Evolutionary conservation across 1,140 invertebrate genomes (phyloP), one percentile per base, ranked within the genome.

Genomic region (Neodiprion lecontei): DNA sequence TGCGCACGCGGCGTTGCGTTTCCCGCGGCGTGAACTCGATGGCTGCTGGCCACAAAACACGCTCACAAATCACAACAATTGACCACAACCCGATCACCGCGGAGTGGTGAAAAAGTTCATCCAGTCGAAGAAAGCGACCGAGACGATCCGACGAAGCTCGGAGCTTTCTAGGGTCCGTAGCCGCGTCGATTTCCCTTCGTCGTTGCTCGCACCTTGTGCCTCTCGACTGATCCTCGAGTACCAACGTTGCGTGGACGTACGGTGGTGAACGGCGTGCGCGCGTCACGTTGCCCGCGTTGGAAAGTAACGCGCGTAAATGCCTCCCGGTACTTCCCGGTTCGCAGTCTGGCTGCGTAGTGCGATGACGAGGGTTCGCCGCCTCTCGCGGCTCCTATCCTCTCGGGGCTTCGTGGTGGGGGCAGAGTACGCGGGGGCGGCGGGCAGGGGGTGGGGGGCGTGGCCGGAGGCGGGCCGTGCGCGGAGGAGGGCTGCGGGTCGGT

Each of bases 291-390:
- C 78, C 75, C 79, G 79, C 68, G 80, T 77, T 67, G 48, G 74
- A 69, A 70, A 73, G 28, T 40, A 61, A 61, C 53, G n/a, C 81
- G 83, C 83, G 82, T 79, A 80, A 81, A 78, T 76, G 72, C 78
- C 74, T 71, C 80, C 79, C 75, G 53, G 77, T 77, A 86, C 83
- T 83, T 87, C 84, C 82, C 87, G 85, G 83, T 84, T 80, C 87
- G 87, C 87, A 88, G 87, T 85, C 87, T 88, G 80, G 86, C 87
- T 88, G 87, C 87, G 87, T 88, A 87, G 86, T 88, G 87, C 79
- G 53, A 61, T 17, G 11, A 61, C 53, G 11, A 17, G 11, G 53
- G n/a, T 12, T 61, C 53, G 11, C 53, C n/a, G 11, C n/a, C 11
- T 12, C 53, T 61, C 53, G 11, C 53, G 4, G n/a, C n/a, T 61